A percentile compares a stretch with the other conserved stretches of the same genome.
These are phyloP conservation scores for Sicus ferrugineus DNA, from an alignment of 2,888 invertebrate genomes.

Conservation along the genomic window DNA sequence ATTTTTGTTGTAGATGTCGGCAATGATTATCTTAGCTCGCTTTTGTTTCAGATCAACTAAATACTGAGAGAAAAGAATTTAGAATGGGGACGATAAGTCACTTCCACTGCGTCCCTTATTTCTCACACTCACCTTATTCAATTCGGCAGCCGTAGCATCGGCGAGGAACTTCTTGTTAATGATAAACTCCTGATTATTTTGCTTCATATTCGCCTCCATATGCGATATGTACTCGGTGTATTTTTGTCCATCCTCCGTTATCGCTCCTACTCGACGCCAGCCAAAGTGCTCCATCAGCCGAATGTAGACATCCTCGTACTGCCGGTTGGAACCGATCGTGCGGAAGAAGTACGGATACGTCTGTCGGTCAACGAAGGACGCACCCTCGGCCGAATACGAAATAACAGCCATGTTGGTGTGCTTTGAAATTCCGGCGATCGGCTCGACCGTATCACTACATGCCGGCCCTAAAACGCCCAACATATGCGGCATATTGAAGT, in stretches of 20 bases:
- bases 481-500: constrained; percentile 68
- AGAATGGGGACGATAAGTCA: neutral
- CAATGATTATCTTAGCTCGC: constrained; percentile 79
- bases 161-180: constrained; percentile 75
- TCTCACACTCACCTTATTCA: constrained; percentile 67
- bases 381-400: constrained; percentile 82
- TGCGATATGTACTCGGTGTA: constrained; percentile 79
- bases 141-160: constrained; percentile 67
- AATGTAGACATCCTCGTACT: constrained; percentile 70
- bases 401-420: constrained; percentile 77
- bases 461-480: constrained; percentile 81
- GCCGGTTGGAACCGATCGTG: constrained; percentile 80
- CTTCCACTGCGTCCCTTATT: neutral
- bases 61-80: constrained; percentile 65
- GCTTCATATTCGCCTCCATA: constrained; percentile 72
- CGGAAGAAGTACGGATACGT: constrained; percentile 82
- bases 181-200: constrained; percentile 71
- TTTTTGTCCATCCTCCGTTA: constrained; percentile 82
- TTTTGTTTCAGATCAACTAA: constrained; percentile 72
- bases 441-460: constrained; percentile 83
- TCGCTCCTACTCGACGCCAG: constrained; percentile 77
- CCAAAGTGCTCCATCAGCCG: constrained; percentile 69
- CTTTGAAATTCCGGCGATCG: constrained; percentile 78
- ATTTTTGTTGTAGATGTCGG: constrained; percentile 78
- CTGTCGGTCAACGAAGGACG: constrained; percentile 73